Base-by-base conservation (phyloP, 2,113 vertebrate genomes). In the Oenanthe melanoleuca region DNA sequence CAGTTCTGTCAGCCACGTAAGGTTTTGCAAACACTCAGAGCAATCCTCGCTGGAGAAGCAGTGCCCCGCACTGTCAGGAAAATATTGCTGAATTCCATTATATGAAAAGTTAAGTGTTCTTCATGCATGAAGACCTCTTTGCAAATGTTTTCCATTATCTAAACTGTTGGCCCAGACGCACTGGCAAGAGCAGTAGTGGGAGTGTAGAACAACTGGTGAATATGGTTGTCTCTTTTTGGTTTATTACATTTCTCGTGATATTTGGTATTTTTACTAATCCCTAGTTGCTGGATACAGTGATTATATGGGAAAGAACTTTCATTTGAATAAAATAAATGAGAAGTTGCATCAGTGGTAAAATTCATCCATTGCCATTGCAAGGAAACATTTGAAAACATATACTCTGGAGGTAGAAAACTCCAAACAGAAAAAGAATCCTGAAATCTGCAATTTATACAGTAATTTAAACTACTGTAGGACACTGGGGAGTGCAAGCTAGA, bases 91-190 rank as follows among this genome's bases (percentile, higher is more conserved):
- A 79, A 92, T 95, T 82, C 61, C 14, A 52, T 75, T 42, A 28
- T 45, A 63, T 37, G 87, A 82, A 88, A 89, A 92, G 70, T 61
- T n/a, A 87, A 95, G n/a, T 33, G 57, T 71, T 92, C 70, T 89
- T 92, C 52, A 80, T 0, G 1, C 91, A 47, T 69, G 57, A 81
- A 84, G 66, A 91, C 61, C 67, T 92, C 57, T 91, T 89, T 73
- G 87, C 89, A 87, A 92, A 94, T 89, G 89, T 93, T 94, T 96
- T 93, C 91, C 86, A 89, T 95, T 91, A 69, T 69, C 86, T 67
- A 72, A 89, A 85, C 57, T 42, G 44, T 53, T 95, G 93, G 81
- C 87, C 55, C 59, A 89, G 61, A 77, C 80, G 63, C 78, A 73
- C 74, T 47, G 59, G 87, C 71, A 70, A 89, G 18, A 89, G 63